Base-by-base conservation (phyloP, 1,140 invertebrate genomes). In the Cotesia vestalis region DNA sequence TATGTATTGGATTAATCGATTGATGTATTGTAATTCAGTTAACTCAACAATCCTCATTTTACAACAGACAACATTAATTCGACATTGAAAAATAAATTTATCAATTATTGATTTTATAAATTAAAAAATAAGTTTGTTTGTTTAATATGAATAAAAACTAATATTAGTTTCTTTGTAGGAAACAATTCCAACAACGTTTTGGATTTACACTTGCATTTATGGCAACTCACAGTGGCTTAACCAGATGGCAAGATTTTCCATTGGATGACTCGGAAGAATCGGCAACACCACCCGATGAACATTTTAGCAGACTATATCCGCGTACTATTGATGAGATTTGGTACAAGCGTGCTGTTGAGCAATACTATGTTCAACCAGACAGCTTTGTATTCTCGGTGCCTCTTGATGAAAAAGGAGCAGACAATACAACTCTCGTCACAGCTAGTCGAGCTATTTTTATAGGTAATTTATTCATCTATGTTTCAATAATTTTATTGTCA, bases 291-390 rank as follows among this genome's bases (percentile, higher is more conserved):
- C 73, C 79, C 0, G 79, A 83, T 0, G 80, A 86, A 35, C 85
- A 85, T 52, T 87, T 87, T 55, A 85, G 84, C 57, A 81, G 79
- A 8, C 62, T 83, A 60, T 79, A 87, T 69, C 75, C 83, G 1
- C 78, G 90, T 64, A 93, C 96, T 1, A 96, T 95, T 55, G 95
- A 98, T 81, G 96, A 98, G 83, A 89, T 95, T 5, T 98, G 96
- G 94, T 99, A 99, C 83, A 92, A 92, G 75, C 89, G 96, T 61
- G 96, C 96, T 0, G 95, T 98, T 0, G 96, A 98, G 76, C 94
- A 96, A 75, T 91, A 96, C 84, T 92, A 92, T 78, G 86, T 94
- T 35, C 91, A 94, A 64, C 90, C 91, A 0, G 90, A 93, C 2
- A 94, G 93, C 76, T 97, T 96, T 81, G 94, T 97, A 0, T 97